phyloP scores from a whole-genome alignment of 2,888 invertebrate species.

The Andrena hattorfiana region DNA sequence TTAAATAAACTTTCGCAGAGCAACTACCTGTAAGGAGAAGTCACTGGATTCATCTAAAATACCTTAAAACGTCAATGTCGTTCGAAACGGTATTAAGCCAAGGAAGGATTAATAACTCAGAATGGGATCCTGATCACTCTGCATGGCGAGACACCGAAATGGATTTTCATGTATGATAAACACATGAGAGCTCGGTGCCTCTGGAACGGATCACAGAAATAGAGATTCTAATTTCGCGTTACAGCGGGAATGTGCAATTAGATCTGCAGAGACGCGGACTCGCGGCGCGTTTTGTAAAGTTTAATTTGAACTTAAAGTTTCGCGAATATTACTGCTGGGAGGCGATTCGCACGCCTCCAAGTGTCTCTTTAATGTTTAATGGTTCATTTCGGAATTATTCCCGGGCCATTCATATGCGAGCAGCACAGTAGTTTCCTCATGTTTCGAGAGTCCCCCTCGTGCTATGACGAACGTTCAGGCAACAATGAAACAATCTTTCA shows the following conservation, averaged over 20 bases:
- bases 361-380: constrained; percentile 50
- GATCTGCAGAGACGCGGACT: background rate
- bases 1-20: background rate
- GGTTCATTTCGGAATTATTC: constrained; percentile 49
- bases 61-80: constrained; percentile 7
- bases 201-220: background rate
- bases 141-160: background rate
- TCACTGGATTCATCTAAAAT: constrained; percentile 25
- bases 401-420: constrained; percentile 20
- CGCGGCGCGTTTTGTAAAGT: constrained; percentile 29
- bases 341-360: constrained; percentile 29
- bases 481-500: constrained; percentile 4
- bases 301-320: constrained; percentile 50
- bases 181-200: background rate
- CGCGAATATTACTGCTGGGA: constrained; percentile 17
- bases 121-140: background rate
- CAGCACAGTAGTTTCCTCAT: constrained; percentile 16
- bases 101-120: constrained; percentile 15
- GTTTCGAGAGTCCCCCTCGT: constrained; percentile 18
- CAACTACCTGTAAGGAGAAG: background rate
- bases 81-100: constrained; percentile 7
- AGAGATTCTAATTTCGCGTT: constrained; percentile 22
- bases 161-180: background rate
- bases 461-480: background rate
- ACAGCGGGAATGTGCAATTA: constrained; percentile 22